Conservation (phyloP, 1,140 invertebrate species). For the Scaptomyza pallida region DNA sequence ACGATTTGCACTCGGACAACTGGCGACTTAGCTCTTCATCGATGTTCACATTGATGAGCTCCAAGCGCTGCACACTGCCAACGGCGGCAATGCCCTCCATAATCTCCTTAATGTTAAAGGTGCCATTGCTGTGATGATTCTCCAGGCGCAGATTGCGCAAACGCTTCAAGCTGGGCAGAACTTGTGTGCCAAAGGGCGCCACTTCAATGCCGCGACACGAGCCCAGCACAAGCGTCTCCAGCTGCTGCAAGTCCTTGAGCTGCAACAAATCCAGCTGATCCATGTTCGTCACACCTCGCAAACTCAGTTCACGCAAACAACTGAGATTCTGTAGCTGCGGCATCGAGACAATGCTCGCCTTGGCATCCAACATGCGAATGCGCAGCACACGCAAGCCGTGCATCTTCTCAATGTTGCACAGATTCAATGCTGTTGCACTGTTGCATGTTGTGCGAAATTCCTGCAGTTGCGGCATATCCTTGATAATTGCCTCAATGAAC, state of each 20-base stretch:
- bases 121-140: conserved; percentile 85
- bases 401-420: conserved; percentile 27
- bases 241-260: conserved; percentile 86
- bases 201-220: conserved; percentile 90
- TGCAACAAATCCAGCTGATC: conserved; percentile 84
- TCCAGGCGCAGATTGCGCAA: conserved; percentile 89
- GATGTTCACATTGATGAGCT: conserved; percentile 92
- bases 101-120: conserved; percentile 85
- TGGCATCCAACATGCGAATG: conserved; percentile 46
- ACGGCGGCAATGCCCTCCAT: conserved; percentile 86
- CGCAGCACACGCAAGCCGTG: conserved; percentile 43
- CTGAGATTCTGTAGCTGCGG: conserved; percentile 86
- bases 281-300: conserved; percentile 87
- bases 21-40: conserved; percentile 90
- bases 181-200: conserved; percentile 86
- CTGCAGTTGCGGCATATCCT: conserved; percentile 21
- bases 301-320: conserved; percentile 89
- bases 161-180: conserved; percentile 86
- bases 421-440: conserved; percentile 22
- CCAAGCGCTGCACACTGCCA: conserved; percentile 88
- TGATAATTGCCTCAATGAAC: conserved; percentile 36
- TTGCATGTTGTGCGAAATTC: conserved; percentile 46
- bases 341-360: conserved; percentile 86
- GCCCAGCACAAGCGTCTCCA: conserved; percentile 91
- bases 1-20: conserved; percentile 88